phyloP scores from a whole-genome alignment of 2,797 vertebrate species.

The Pantherophis alleghaniensis region DNA sequence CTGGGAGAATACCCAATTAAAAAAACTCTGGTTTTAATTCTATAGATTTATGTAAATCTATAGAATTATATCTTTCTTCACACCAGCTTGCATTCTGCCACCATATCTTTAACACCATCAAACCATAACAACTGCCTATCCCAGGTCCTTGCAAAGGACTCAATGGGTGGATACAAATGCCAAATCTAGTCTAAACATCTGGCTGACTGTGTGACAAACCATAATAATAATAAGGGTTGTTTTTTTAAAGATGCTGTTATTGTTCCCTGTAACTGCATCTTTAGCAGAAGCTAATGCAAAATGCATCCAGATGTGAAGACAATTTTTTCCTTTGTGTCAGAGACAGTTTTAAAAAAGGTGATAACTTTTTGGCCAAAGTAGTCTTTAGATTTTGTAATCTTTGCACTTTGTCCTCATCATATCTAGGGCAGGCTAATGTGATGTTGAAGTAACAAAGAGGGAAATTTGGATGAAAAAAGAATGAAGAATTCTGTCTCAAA shows the following conservation, averaged over 20 bases:
- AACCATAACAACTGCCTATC: background rate
- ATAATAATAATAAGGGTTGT: background rate
- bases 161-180: background rate
- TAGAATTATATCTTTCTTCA: background rate
- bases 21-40: too few relatives aligned
- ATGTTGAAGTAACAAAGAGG: conserved; percentile 18
- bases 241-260: background rate
- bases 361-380: background rate
- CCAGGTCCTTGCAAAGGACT: background rate
- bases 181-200: background rate
- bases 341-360: background rate
- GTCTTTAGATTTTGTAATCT: background rate
- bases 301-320: background rate
- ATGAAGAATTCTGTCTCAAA: conserved; percentile 27
- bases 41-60: too few relatives aligned
- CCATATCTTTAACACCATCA: background rate
- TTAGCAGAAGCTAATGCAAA: background rate
- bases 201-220: background rate
- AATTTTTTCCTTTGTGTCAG: background rate
- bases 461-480: background rate
- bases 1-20: too few relatives aligned
- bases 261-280: background rate
- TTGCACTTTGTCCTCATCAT: accelerated
- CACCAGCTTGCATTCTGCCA: background rate
- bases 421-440: background rate